Base-by-base conservation (phyloP, 2,888 invertebrate species). In the Thera obeliscata region DNA sequence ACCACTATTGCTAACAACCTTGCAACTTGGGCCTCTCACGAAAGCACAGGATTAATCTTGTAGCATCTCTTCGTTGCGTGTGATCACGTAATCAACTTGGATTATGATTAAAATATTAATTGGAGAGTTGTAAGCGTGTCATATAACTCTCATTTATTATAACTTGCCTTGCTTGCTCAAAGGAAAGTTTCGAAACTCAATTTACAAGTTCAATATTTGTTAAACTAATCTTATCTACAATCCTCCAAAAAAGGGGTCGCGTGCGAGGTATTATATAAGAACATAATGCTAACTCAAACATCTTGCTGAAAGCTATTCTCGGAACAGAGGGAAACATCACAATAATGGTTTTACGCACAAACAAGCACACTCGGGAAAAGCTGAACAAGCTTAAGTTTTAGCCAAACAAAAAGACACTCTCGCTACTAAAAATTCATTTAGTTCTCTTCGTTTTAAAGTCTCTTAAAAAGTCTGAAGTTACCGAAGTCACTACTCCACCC, bases 1-100 rank as follows among this genome's bases (percentile, higher is more conserved):
- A 83, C 87, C 85, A 86, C 87, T 85, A 86, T 81, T 80, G 80
- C 86, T 86, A 87, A 88, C 88, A 88, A 86, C 85, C 84, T 85
- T 81, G 77, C 81, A 87, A 88, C 85, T 87, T 82, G 81, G 78
- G 81, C 79, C 80, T 81, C 81, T 81, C 86, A 86, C 84, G 86
- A 81, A 72, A 77, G 75, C 76, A 78, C 78, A 78, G 83, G 87
- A 87, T 87, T 88, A 87, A 86, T 87, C 85, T 82, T 81, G 80
- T 80, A 81, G 81, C 82, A 67, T 66, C 82, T 80, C 80, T 77
- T 75, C 79, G 81, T 78, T 78, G 78, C 81, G 81, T 79, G 79
- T 81, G 33, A 33, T 50, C 7, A 80, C 54, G 33, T 56, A 56
- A 80, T 81, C 78, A 85, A 87, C 81, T 86, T 85, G 81, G 86